Evolutionary conservation across 2,888 invertebrate genomes (phyloP).

Genomic region (Enoplolaimus lenunculus): DNA sequence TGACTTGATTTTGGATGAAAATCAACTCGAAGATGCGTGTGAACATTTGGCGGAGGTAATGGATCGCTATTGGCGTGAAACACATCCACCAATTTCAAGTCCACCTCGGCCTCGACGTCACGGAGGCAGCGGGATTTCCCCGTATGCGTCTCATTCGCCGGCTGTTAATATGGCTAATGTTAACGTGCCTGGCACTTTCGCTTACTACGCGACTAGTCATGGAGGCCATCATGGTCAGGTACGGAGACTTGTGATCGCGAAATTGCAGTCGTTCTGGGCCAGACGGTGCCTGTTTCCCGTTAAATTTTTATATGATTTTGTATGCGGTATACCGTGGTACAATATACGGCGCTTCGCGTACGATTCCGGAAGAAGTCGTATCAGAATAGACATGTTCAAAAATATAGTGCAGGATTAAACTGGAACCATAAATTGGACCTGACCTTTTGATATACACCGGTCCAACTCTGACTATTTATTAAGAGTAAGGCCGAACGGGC

Average conservation of each 20-base stretch:
- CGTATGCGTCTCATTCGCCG: neutral
- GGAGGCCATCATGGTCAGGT: neutral
- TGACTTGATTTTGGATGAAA: constrained; percentile 94
- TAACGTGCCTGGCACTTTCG: neutral
- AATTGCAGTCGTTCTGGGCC: no score
- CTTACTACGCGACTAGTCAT: neutral
- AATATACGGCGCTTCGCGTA: no score
- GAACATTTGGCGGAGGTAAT: constrained; percentile 95
- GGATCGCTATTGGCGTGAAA: constrained; percentile 93
- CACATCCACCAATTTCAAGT: constrained; percentile 56
- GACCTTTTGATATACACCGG: no score
- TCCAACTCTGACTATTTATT: no score
- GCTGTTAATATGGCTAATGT: neutral
- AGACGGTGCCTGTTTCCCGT: no score
- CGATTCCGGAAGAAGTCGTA: no score
- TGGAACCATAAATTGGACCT: no score
- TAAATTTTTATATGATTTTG: no score
- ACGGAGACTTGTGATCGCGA: neutral
- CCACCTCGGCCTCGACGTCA: constrained; percentile 15
- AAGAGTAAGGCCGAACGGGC: no score
- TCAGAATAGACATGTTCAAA: no score
- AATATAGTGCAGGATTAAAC: no score
- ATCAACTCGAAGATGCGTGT: constrained; percentile 97
- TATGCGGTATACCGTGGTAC: no score
- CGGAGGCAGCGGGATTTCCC: neutral